Evolutionary conservation across 2,113 vertebrate genomes (phyloP).

Genomic region (Phaethon lepturus): DNA sequence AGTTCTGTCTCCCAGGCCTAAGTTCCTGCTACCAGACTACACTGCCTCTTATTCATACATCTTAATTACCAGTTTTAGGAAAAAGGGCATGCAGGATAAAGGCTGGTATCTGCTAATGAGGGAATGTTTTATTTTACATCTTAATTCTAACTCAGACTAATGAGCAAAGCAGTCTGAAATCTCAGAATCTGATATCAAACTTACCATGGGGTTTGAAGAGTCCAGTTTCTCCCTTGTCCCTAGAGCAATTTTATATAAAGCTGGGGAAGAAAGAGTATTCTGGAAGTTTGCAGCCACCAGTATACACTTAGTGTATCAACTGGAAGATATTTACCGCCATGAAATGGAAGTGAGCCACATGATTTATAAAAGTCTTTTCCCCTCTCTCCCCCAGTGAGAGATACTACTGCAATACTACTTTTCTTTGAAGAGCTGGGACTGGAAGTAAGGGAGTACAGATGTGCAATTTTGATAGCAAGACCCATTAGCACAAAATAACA

Average conservation of each 20-base stretch:
- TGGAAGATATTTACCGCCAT: background rate
- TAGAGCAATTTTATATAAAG: background rate
- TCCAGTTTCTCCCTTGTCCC: background rate
- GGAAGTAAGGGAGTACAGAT: constrained; percentile 9
- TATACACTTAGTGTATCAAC: background rate
- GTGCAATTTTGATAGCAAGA: background rate
- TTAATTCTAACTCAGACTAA: background rate
- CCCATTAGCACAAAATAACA: constrained; percentile 20
- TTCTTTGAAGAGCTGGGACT: constrained; percentile 11
- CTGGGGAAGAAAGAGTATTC: background rate
- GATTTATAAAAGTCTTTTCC: background rate
- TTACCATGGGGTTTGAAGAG: background rate
- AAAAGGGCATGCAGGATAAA: constrained; percentile 17
- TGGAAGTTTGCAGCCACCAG: background rate
- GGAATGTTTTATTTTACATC: background rate
- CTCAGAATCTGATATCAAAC: background rate
- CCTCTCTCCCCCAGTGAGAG: background rate
- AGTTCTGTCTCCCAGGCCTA: constrained; percentile 1
- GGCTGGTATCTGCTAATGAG: constrained; percentile 11
- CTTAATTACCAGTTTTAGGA: background rate
- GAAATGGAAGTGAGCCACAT: constrained; percentile 7
- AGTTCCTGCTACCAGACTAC: background rate
- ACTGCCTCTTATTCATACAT: background rate
- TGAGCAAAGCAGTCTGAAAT: background rate
- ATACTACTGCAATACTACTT: background rate